phyloP scores from a whole-genome alignment of 2,888 invertebrate species.

The Drosophila mimica region DNA sequence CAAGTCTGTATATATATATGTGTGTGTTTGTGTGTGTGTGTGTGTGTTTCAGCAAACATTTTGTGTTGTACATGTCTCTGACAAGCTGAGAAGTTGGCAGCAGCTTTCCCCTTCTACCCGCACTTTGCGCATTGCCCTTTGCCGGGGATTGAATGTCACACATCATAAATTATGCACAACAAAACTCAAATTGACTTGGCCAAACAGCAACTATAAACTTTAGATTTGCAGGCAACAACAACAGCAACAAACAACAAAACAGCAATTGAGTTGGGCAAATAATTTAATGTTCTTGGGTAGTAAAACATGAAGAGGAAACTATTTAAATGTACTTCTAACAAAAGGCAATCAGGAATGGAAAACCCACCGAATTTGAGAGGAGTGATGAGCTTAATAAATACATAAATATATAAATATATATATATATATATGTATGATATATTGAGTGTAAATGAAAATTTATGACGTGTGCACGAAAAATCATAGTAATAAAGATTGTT shows the following conservation, averaged over 20 bases:
- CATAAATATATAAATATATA: not conserved
- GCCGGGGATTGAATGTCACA: constrained; percentile 78
- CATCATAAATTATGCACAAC: constrained; percentile 82
- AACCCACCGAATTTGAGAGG: not conserved
- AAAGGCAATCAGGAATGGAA: constrained; percentile 2
- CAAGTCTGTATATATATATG: not conserved
- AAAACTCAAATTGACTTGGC: constrained; percentile 71
- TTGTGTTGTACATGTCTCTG: constrained; percentile 13
- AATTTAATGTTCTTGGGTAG: constrained; percentile 43
- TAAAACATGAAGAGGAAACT: constrained; percentile 2
- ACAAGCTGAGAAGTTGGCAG: constrained; percentile 22
- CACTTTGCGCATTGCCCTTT: constrained; percentile 56
- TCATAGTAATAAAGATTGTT: not conserved
- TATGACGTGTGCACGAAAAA: not conserved
- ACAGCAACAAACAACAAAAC: constrained; percentile 33
- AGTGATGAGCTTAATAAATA: not conserved
- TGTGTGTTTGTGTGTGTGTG: constrained; percentile 5
- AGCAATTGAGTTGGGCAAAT: constrained; percentile 30
- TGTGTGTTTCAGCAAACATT: constrained; percentile 20
- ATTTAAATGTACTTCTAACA: not conserved
- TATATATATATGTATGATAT: not conserved
- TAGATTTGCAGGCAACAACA: constrained; percentile 25
- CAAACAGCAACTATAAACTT: constrained; percentile 52
- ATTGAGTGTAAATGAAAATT: constrained; percentile 1
- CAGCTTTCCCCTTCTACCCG: not conserved